Conservation (phyloP, 2,888 invertebrate genomes). For the Operophtera brumata region DNA sequence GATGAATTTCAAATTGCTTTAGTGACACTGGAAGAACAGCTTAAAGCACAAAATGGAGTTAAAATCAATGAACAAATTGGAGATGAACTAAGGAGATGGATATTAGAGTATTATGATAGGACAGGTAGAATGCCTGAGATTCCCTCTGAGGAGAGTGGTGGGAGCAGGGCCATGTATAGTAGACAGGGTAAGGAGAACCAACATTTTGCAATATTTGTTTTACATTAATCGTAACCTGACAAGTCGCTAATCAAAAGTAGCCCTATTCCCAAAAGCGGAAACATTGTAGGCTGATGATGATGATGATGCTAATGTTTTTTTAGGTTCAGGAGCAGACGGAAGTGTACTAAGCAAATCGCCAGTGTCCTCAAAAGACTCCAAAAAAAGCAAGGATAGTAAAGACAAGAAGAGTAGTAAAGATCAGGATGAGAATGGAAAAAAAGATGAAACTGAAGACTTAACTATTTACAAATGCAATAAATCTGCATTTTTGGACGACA, state of each 20-base stretch:
- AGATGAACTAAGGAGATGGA: constrained; percentile 93
- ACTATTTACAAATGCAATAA: constrained; percentile 83
- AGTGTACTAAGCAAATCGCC: constrained; percentile 89
- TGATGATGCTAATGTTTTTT: background rate
- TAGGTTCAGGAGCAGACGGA: constrained; percentile 82
- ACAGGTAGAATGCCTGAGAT: constrained; percentile 94
- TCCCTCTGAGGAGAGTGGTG: constrained; percentile 94
- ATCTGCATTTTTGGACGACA: constrained; percentile 86
- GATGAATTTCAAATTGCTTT: constrained; percentile 86
- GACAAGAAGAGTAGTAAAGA: constrained; percentile 79
- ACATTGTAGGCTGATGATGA: no score
- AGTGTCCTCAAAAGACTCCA: constrained; percentile 88
- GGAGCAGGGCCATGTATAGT: constrained; percentile 91
- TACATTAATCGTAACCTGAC: no score
- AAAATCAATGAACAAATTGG: constrained; percentile 92
- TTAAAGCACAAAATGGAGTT: constrained; percentile 86
- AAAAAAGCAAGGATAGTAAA: constrained; percentile 87
- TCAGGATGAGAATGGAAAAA: constrained; percentile 72
- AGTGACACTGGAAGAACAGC: constrained; percentile 80
- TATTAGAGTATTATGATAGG: constrained; percentile 89
- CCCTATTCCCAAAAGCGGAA: no score
- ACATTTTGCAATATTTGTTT: no score
- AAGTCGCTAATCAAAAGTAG: background rate
- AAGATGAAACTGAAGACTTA: constrained; percentile 84
- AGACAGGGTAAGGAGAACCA: constrained; percentile 80